Conservation (phyloP, 2,113 vertebrate genomes). For the Poeciliopsis turrubarensis region DNA sequence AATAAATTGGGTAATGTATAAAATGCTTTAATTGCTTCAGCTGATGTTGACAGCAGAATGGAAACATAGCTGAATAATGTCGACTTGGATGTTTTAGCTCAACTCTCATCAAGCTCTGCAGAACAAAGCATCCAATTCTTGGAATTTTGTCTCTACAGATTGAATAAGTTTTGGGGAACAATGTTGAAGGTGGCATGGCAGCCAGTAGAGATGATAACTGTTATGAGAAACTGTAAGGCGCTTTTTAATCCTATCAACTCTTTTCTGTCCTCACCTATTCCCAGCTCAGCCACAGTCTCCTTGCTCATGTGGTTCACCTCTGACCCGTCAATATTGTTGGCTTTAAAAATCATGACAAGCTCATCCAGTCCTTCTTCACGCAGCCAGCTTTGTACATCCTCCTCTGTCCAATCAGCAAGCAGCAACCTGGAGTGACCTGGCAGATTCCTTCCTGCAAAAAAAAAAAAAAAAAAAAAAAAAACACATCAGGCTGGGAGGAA, state of each 20-base stretch:
- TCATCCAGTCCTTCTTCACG: conserved; percentile 78
- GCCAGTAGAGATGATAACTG: not conserved
- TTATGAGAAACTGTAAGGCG: not conserved
- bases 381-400: conserved; percentile 86
- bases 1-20: too few species aligned
- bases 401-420: conserved; percentile 88
- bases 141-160: not conserved
- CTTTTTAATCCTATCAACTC: not conserved
- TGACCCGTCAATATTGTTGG: conserved; percentile 86
- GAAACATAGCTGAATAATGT: not conserved
- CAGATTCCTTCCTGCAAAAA: conserved; percentile 67
- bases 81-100: not conserved
- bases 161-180: too few species aligned
- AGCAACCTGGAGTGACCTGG: conserved; percentile 61
- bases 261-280: conserved; percentile 84
- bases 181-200: not conserved
- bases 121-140: not conserved
- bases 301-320: conserved; percentile 85
- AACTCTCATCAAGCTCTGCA: not conserved
- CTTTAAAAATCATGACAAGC: conserved; percentile 81
- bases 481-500: conserved; percentile 64
- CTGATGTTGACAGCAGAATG: too few species aligned
- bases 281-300: conserved; percentile 84
- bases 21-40: too few species aligned
- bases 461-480: conserved; percentile 8